Evolutionary conservation across 2,797 vertebrate genomes (phyloP).

Genomic region (Bufotes viridis): DNA sequence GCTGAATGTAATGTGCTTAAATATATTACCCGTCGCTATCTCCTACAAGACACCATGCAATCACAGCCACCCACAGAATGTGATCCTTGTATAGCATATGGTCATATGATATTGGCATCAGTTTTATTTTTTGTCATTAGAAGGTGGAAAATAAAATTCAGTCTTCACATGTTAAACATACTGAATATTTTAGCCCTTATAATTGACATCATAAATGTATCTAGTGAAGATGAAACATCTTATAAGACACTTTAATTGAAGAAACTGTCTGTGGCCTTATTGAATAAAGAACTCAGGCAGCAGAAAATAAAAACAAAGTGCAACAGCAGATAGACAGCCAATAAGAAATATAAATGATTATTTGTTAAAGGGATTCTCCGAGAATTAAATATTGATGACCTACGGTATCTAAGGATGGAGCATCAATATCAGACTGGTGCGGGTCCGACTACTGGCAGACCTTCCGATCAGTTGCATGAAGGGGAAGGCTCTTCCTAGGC

Average conservation of each 20-base stretch:
- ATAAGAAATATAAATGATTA: neutral
- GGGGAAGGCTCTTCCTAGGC: too few species aligned
- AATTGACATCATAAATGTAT: too few species aligned
- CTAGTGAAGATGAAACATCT: neutral
- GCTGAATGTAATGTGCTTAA: slow-evolving; percentile 28
- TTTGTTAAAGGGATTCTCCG: too few species aligned
- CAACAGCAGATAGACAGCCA: neutral
- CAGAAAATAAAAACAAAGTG: neutral
- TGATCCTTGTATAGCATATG: too few species aligned
- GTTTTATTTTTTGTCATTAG: neutral
- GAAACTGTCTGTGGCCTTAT: neutral
- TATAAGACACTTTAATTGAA: neutral
- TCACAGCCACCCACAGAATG: neutral
- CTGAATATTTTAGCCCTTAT: too few species aligned
- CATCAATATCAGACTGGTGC: too few species aligned
- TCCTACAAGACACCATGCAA: neutral
- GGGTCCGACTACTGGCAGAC: too few species aligned
- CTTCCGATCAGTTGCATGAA: too few species aligned
- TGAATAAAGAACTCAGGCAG: neutral
- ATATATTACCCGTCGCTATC: slow-evolving; percentile 2
- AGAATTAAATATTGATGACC: too few species aligned
- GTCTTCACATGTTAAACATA: neutral
- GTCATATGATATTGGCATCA: neutral
- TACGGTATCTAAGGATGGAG: too few species aligned
- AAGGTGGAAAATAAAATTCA: neutral